Base-by-base conservation (phyloP, 2,113 vertebrate genomes). In the Diglossa brunneiventris region DNA sequence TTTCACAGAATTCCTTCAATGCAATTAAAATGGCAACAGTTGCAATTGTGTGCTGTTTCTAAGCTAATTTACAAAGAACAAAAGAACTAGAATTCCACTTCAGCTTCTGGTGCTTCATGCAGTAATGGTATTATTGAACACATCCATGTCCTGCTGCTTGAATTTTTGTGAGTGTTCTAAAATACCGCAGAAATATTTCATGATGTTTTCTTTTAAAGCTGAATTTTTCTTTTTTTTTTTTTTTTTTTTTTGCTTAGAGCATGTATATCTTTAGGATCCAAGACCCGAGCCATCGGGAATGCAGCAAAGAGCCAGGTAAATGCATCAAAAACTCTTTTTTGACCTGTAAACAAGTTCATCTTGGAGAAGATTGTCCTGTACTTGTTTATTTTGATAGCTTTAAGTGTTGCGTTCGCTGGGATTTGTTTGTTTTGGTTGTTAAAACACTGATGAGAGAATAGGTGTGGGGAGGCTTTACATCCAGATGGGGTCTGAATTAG, bases 301-400 rank as follows among this genome's bases (percentile, higher is more conserved):
- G 99, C 99, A 94, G 99, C 99, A 47, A 99, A 99, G 95, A 99
- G 98, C 97, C 99, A 99, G 98, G 99, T 99, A 98, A 98, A 93
- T 62, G 21, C 28, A 85, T 66, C 9, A 35, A 21, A 80, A 55
- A 7, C 20, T 63, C 27, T 80, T 37, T 80, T 83, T 50, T 47
- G 16, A 15, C 53, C 26, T 31, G 21, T 68, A 68, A 96, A 41
- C 14, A 52, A 27, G 33, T 44, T 66, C 15, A 10, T 31, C 6
- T 61, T 59, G 42, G 44, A 30, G 20, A 64, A 23, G 24, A 14
- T 52, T 28, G 33, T 49, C 10, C 10, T 76, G 62, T 10, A 55
- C 15, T 83, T 21, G 63, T 33, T 86, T 62, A 7, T 79, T 66
- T 42, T 58, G 24, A 28, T 49, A 82, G 37, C 13, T 90, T 68